phyloP scores from a whole-genome alignment of 2,797 vertebrate species.

The Zenarchopterus dispar region DNA sequence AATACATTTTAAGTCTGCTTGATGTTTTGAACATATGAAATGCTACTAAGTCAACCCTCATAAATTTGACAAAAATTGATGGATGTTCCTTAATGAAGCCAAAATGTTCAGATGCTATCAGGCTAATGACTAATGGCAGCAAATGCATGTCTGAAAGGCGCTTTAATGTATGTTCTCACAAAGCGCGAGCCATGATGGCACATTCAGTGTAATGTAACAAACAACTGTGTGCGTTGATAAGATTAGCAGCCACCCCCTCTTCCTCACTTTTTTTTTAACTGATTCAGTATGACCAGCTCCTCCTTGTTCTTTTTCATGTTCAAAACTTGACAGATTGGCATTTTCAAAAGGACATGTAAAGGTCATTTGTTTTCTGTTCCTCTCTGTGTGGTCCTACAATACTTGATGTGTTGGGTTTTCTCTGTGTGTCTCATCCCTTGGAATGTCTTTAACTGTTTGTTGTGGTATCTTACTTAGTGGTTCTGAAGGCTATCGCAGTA shows the following conservation, averaged over 20 bases:
- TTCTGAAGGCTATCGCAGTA: slow-evolving; percentile 39
- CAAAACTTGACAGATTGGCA: slow-evolving; percentile 54
- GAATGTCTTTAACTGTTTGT: slow-evolving; percentile 51
- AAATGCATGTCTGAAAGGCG: not conserved
- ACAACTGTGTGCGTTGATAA: not conserved
- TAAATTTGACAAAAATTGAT: not conserved
- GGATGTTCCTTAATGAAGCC: not conserved
- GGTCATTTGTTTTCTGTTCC: slow-evolving; percentile 58
- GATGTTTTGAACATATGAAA: not conserved
- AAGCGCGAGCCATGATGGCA: not conserved
- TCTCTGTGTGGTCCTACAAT: slow-evolving; percentile 34
- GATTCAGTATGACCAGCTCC: slow-evolving; percentile 30
- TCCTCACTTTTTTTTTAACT: slow-evolving; percentile 18
- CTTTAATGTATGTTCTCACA: not conserved
- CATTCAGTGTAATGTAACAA: not conserved
- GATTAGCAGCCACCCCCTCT: not conserved
- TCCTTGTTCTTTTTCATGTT: slow-evolving; percentile 38
- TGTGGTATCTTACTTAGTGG: slow-evolving; percentile 28
- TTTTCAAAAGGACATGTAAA: slow-evolving; percentile 73
- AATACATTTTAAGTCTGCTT: too few relatives aligned
- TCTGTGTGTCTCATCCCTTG: slow-evolving; percentile 30
- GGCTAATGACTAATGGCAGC: not conserved
- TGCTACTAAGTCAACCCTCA: not conserved
- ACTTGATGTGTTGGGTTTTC: slow-evolving; percentile 34
- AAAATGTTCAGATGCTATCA: not conserved